Conservation (phyloP, 2,888 invertebrate species). For the Lingula anatina region DNA sequence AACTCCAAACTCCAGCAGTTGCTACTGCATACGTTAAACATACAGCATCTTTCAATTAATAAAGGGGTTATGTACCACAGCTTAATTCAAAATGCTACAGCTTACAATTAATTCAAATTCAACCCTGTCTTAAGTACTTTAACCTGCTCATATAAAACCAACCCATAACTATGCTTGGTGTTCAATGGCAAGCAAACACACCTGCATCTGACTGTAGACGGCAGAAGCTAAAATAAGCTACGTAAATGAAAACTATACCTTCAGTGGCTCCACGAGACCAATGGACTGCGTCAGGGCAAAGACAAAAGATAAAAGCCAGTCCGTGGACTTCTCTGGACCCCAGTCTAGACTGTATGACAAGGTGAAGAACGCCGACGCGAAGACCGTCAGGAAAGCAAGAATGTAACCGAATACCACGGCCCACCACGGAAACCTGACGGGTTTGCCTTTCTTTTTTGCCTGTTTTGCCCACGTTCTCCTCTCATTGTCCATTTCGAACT, state of each 20-base stretch:
- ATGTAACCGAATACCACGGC: constrained; percentile 40
- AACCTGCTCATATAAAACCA: too few relatives aligned
- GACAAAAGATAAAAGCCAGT: constrained; percentile 31
- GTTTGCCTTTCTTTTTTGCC: constrained; percentile 5
- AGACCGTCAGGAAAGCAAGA: constrained; percentile 17
- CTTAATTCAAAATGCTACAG: too few relatives aligned
- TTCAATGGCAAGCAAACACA: too few relatives aligned
- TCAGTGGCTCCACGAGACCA: constrained; percentile 30
- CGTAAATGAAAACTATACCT: constrained; percentile 38
- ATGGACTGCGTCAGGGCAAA: constrained; percentile 31
- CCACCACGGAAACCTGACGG: constrained; percentile 20
- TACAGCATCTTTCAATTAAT: too few relatives aligned
- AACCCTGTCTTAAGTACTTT: too few relatives aligned
- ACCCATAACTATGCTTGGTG: too few relatives aligned
- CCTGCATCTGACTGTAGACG: constrained; percentile 43
- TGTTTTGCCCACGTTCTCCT: too few relatives aligned
- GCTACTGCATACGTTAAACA: too few relatives aligned
- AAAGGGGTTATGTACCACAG: too few relatives aligned
- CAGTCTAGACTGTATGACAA: constrained; percentile 34
- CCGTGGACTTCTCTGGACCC: constrained; percentile 27
- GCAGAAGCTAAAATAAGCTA: constrained; percentile 44
- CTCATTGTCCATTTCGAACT: too few relatives aligned
- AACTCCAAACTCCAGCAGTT: too few relatives aligned
- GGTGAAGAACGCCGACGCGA: constrained; percentile 23
- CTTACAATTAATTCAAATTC: too few relatives aligned